These are phyloP conservation scores for Agrotis segetum DNA, from an alignment of 2,888 invertebrate genomes.

Conservation along the genomic window DNA sequence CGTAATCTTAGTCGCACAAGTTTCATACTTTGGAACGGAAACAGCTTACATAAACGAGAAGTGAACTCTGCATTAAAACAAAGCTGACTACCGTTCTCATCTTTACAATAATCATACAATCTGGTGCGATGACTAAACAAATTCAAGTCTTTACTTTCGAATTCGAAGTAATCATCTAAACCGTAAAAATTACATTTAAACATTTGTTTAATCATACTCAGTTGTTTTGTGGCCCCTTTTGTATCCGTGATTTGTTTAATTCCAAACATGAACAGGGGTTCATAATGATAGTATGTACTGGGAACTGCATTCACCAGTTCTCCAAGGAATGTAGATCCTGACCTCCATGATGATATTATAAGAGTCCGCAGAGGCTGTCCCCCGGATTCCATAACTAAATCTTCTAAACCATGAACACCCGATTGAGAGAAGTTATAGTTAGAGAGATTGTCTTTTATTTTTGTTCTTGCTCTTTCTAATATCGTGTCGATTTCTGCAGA, in stretches of 20 bases:
- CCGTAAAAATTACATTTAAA: conserved; percentile 94
- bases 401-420: conserved; percentile 90
- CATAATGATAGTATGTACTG: conserved; percentile 97
- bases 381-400: conserved; percentile 93
- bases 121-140: conserved; percentile 96
- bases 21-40: conserved; percentile 97
- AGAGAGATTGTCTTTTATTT: conserved; percentile 82
- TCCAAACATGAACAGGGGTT: conserved; percentile 96
- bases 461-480: conserved; percentile 80
- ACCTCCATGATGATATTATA: conserved; percentile 97
- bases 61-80: conserved; percentile 92
- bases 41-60: conserved; percentile 94
- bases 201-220: conserved; percentile 93
- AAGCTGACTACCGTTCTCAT: conserved; percentile 81
- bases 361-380: conserved; percentile 94
- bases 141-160: conserved; percentile 94
- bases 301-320: conserved; percentile 96
- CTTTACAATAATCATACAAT: conserved; percentile 95
- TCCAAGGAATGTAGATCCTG: conserved; percentile 97
- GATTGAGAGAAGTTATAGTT: conserved; percentile 81
- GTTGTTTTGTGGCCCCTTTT: conserved; percentile 92
- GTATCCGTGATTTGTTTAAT: conserved; percentile 95
- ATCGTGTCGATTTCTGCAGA: conserved; percentile 77
- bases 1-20: conserved; percentile 94
- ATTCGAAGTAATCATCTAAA: conserved; percentile 94